phyloP scores from a whole-genome alignment of 2,888 invertebrate genomes.

The Leptinotarsa juncta region DNA sequence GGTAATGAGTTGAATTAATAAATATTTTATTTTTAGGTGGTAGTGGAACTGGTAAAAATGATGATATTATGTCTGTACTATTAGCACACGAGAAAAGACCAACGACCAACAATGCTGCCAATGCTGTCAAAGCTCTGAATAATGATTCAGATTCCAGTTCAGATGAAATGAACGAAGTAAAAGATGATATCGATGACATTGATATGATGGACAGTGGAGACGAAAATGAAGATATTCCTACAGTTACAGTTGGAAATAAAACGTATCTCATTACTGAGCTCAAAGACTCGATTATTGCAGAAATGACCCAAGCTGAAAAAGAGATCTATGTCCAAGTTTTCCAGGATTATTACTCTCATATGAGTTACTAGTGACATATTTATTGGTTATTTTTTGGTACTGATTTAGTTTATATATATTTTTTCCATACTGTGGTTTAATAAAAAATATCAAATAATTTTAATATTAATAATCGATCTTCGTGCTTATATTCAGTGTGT shows the following conservation, averaged over 20 bases:
- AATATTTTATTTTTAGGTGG: slow-evolving; percentile 31
- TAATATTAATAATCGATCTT: background rate
- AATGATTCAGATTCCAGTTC: slow-evolving; percentile 83
- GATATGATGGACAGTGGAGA: slow-evolving; percentile 70
- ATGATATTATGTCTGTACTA: slow-evolving; percentile 93
- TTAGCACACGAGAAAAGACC: slow-evolving; percentile 89
- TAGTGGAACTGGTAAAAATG: slow-evolving; percentile 71
- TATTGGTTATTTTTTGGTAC: slow-evolving; percentile 5
- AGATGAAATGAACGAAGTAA: slow-evolving; percentile 79
- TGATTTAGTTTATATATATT: slow-evolving; percentile 8
- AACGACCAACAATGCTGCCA: slow-evolving; percentile 68
- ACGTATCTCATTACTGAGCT: slow-evolving; percentile 86
- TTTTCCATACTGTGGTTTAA: background rate
- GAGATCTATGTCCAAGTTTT: slow-evolving; percentile 94
- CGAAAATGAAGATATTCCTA: slow-evolving; percentile 82
- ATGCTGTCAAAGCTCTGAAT: slow-evolving; percentile 72
- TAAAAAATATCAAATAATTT: background rate
- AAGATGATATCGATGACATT: slow-evolving; percentile 63
- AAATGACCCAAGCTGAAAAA: slow-evolving; percentile 93
- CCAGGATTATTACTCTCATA: slow-evolving; percentile 92
- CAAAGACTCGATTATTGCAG: slow-evolving; percentile 85
- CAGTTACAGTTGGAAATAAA: slow-evolving; percentile 83
- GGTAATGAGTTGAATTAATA: too few species aligned
- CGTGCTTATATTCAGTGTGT: too few species aligned
- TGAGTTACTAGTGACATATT: slow-evolving; percentile 67